A percentile compares a stretch with the other conserved stretches of the same genome.
These are phyloP conservation scores for Mactromeris polynyma DNA, from an alignment of 2,888 invertebrate species.

Conservation along the genomic window DNA sequence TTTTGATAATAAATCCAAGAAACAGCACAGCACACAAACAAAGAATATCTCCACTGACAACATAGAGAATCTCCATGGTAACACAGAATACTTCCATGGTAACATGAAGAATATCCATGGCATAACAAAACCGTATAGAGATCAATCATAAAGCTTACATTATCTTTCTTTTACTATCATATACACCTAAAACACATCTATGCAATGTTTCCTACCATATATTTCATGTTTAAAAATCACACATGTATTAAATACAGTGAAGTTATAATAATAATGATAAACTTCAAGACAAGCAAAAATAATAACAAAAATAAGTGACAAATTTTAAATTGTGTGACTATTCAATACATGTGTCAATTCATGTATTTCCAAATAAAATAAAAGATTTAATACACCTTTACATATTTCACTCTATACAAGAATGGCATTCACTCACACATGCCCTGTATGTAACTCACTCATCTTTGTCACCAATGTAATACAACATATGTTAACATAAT, in stretches of 20 bases:
- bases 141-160: neutral
- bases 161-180: neutral
- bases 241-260: slow-evolving; percentile 20
- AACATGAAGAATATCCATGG: neutral
- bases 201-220: neutral
- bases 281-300: slow-evolving; percentile 3
- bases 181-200: neutral
- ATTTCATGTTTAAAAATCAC: neutral
- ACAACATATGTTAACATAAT: neutral
- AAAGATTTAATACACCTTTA: neutral
- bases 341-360: neutral
- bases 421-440: neutral
- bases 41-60: neutral
- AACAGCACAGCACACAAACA: slow-evolving; percentile 34
- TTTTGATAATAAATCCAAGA: slow-evolving; percentile 9
- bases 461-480: neutral
- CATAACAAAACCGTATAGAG: neutral
- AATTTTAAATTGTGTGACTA: slow-evolving; percentile 1
- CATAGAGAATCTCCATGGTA: neutral
- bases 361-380: slow-evolving; percentile 8
- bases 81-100: neutral
- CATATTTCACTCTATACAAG: neutral
- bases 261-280: slow-evolving; percentile 3
- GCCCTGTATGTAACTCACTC: neutral
- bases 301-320: slow-evolving; percentile 17